Conservation (phyloP, 2,797 vertebrate species). For the Ara ararauna region DNA sequence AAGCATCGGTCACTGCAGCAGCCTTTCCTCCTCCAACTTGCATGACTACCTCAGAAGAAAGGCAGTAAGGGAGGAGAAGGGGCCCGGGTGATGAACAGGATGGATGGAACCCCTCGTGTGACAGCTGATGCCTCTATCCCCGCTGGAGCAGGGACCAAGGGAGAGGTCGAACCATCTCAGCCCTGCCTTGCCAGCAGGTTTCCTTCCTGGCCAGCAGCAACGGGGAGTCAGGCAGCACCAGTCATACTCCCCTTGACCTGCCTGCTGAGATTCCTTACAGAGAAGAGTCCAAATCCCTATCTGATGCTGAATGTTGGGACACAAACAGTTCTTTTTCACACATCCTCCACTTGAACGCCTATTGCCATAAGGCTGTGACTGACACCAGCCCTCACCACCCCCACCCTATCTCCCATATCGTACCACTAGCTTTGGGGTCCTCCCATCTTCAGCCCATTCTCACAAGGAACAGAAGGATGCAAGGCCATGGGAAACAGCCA, state of each 20-base stretch:
- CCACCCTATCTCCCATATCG: background rate
- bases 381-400: background rate
- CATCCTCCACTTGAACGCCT: background rate
- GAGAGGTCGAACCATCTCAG: fast-evolving
- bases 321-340: background rate
- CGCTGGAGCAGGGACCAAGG: fast-evolving
- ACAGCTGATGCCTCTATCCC: background rate
- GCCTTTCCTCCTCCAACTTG: background rate
- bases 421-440: background rate
- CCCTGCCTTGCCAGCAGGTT: background rate
- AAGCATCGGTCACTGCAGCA: background rate
- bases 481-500: background rate
- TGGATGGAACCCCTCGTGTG: background rate
- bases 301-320: background rate
- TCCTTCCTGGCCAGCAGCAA: background rate
- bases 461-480: background rate
- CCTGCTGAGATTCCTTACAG: background rate
- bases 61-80: background rate
- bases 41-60: background rate
- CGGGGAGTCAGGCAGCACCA: background rate
- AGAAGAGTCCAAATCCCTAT: background rate
- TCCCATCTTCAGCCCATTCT: background rate
- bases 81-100: background rate
- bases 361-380: background rate
- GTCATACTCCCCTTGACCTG: background rate